Evolutionary conservation across 2,797 vertebrate genomes (phyloP), one percentile per base, ranked within the genome.

Genomic region (Gadopsis marmoratus): DNA sequence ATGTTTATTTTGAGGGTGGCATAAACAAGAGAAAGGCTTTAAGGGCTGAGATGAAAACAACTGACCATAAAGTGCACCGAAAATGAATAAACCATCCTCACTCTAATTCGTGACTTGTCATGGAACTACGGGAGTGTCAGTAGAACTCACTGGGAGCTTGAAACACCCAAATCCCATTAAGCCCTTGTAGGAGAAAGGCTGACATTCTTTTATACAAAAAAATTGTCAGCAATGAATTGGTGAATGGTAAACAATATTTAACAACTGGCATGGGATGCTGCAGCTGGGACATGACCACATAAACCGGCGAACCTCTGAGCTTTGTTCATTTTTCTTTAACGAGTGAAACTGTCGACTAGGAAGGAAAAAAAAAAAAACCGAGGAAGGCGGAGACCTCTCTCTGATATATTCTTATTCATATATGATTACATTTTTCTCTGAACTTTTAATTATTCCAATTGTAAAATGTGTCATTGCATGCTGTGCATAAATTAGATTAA

Each of bases 201-300:
- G 94, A 95, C 93, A 95, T 95, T 95, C 94, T 93, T 91, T 93
- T 92, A 85, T 93, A 91, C 94, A 94, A 95, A 95, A 94, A 95
- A 91, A 89, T 90, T 84, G 85, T 88, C 86, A 72, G 85, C 91
- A 80, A 92, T 92, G 85, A 94, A 92, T 90, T 86, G 72, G 84
- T 90, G 85, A 92, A 92, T 90, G 88, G 88, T 91, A 94, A 91
- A 91, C 86, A 91, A 92, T 92, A 93, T 94, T 95, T 93, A 93
- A 90, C 89, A 89, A 91, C 71, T 89, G 88, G 85, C 88, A 65
- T 65, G 88, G 86, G 91, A 87, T 50, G 61, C 75, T 55, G 79
- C 88, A 68, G 72, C 70, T 68, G 84, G 79, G 86, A 93, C 76
- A 78, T 55, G 84, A 81, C 85, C 89, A 90, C 71, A 83, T 77